These are phyloP conservation scores for Australoheros facetus DNA, from an alignment of 2,797 vertebrate genomes.

Conservation along the genomic window DNA sequence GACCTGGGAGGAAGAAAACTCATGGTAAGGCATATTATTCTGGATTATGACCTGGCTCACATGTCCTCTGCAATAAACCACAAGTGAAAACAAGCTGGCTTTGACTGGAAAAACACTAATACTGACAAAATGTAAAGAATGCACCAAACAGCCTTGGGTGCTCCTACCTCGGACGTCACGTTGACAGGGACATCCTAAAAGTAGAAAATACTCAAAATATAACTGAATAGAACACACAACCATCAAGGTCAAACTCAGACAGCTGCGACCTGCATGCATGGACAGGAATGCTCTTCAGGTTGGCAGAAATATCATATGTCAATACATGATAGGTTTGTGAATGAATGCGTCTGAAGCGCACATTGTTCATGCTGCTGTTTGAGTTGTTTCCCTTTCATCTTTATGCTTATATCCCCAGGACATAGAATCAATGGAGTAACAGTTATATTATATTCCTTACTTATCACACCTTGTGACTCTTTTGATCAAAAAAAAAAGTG, in stretches of 20 bases:
- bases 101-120: slow-evolving; percentile 52
- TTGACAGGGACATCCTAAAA: slow-evolving; percentile 51
- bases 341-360: slow-evolving; percentile 3
- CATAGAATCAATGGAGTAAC: not conserved
- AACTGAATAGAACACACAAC: slow-evolving; percentile 18
- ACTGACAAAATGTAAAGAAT: slow-evolving; percentile 69
- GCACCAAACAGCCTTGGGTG: slow-evolving; percentile 64
- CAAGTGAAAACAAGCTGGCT: slow-evolving; percentile 15
- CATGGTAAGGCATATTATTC: slow-evolving; percentile 44
- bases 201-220: slow-evolving; percentile 28
- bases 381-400: slow-evolving; percentile 4
- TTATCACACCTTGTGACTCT: not conserved
- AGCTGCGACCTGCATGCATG: slow-evolving; percentile 38
- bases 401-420: not conserved
- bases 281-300: slow-evolving; percentile 22
- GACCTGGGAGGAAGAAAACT: slow-evolving; percentile 57
- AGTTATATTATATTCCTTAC: not conserved
- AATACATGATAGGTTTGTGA: not conserved
- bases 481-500: not conserved
- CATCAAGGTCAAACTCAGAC: slow-evolving; percentile 35
- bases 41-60: slow-evolving; percentile 45
- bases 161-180: slow-evolving; percentile 56
- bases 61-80: slow-evolving; percentile 15
- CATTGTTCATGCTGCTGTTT: not conserved
- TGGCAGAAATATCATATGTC: slow-evolving; percentile 7